phyloP scores from a whole-genome alignment of 2,797 vertebrate species.

The Carduelis carduelis region DNA sequence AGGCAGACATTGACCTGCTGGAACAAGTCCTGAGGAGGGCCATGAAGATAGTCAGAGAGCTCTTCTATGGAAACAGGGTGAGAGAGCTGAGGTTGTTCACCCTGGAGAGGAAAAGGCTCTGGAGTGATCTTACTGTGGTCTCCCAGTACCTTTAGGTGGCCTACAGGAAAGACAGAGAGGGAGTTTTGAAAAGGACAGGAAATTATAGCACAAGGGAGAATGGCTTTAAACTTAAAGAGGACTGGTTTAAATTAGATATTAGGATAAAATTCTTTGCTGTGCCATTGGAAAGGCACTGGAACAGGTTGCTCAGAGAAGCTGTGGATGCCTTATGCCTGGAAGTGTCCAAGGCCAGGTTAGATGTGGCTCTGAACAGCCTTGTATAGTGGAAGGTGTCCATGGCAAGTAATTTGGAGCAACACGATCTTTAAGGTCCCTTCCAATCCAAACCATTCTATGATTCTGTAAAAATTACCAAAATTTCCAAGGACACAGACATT shows the following conservation, averaged over 20 bases:
- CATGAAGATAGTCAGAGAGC: background rate
- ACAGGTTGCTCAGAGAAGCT: background rate
- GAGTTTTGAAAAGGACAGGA: background rate
- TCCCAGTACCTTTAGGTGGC: background rate
- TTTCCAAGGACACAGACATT: background rate
- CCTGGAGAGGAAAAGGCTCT: background rate
- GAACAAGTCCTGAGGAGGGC: background rate
- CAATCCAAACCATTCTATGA: background rate
- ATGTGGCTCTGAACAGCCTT: background rate
- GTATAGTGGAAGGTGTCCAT: background rate
- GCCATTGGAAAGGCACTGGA: background rate
- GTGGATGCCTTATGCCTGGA: background rate
- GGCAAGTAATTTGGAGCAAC: background rate
- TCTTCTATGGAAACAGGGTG: background rate
- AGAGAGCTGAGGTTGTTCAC: background rate
- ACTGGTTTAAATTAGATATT: background rate
- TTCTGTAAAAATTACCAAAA: background rate
- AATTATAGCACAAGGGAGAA: background rate
- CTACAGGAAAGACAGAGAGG: background rate
- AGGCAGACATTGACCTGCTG: rapidly evolving
- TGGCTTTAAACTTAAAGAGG: background rate
- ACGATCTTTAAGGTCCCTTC: background rate
- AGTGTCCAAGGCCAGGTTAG: background rate
- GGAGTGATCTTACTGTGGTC: background rate
- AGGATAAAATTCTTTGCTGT: background rate